phyloP scores from a whole-genome alignment of 2,113 vertebrate species.

The Carassius carassius region DNA sequence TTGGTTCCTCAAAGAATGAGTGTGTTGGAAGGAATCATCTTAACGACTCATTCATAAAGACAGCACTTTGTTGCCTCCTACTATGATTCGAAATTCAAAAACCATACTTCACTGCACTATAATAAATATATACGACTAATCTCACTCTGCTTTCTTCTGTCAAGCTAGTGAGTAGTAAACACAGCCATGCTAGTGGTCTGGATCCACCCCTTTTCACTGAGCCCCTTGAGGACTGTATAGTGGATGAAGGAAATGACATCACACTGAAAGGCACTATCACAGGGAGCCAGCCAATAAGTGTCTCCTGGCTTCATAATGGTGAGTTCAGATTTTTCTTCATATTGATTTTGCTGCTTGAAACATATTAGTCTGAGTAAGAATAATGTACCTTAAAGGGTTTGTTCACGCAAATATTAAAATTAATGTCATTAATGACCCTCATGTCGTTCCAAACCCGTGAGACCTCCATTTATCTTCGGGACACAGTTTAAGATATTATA shows the following conservation, averaged over 20 bases:
- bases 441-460: too few species aligned
- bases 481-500: too few species aligned
- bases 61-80: background rate
- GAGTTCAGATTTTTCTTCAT: slow-evolving; percentile 46
- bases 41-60: background rate
- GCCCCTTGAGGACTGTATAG: slow-evolving; percentile 66
- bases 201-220: slow-evolving; percentile 65
- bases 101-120: background rate
- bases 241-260: slow-evolving; percentile 70
- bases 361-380: background rate
- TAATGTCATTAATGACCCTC: too few species aligned
- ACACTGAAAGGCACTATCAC: slow-evolving; percentile 61
- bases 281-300: slow-evolving; percentile 67
- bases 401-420: too few species aligned
- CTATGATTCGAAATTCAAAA: background rate
- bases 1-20: background rate
- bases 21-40: background rate
- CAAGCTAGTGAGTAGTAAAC: slow-evolving; percentile 42
- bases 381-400: background rate
- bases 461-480: too few species aligned
- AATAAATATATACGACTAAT: background rate
- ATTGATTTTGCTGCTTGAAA: background rate
- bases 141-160: background rate
- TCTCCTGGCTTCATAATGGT: slow-evolving; percentile 77
- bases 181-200: background rate